Base-by-base conservation (phyloP, 2,888 invertebrate species). In the Cataglyphis rosenhaueri region DNA sequence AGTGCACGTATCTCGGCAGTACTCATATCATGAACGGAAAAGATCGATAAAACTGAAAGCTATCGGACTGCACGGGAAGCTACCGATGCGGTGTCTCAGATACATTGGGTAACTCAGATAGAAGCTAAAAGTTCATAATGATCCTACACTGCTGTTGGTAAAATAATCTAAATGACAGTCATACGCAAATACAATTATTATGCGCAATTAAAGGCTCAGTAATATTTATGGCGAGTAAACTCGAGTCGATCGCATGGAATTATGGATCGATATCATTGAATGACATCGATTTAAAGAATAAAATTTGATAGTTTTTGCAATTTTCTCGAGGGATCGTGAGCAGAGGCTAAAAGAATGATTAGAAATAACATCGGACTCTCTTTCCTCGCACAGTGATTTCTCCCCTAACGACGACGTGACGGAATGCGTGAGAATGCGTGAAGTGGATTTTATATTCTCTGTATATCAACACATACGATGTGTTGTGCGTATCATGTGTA, bases 381-480 rank as follows among this genome's bases (percentile, higher is more conserved):
- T 90, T 82, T n/a, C 8, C 52, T 52, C n/a, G 52, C 83, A 81
- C 84, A 82, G 81, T 70, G 84, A 71, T 88, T 88, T 89, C 86
- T 88, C 89, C 88, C 84, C 83, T 81, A 78, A 57, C 38, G 73
- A 68, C 74, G 84, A 90, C 90, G 90, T 90, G 90, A 88, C 79
- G 90, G 90, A 88, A 90, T 90, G 90, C 87, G 65, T 70, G 78
- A 78, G 78, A 68, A 70, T 70, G 70, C 81, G 66, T 71, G 82
- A 79, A 84, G 70, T 68, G 82, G 75, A 78, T 76, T 85, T 86
- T 73, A 81, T 70, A 61, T 82, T 75, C 78, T 75, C 79, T 81
- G 70, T 83, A 64, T 79, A 75, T 76, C 70, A 62, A 48, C 81
- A 48, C 81, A 48, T 44, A 55, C 71, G 82, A 88, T 74, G 81